These are phyloP conservation scores for Lepidotrigona ventralis DNA, from an alignment of 1,140 invertebrate species.

Conservation along the genomic window DNA sequence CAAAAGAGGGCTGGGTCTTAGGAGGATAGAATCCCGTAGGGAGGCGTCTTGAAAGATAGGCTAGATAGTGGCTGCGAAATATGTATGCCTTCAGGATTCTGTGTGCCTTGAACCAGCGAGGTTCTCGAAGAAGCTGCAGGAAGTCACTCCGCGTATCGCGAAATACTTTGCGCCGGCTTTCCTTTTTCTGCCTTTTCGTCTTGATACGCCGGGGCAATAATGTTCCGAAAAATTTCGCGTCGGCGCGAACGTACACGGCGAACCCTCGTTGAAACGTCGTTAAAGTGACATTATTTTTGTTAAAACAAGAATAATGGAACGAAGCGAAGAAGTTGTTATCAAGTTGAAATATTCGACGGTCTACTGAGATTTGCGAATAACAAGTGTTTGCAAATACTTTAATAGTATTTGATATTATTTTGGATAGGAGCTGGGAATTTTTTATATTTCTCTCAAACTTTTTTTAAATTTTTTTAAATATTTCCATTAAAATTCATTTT, in stretches of 20 bases:
- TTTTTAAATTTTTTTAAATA: not conserved
- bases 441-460: not conserved
- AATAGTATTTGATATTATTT: not conserved
- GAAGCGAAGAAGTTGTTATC: not conserved
- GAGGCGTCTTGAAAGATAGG: slow-evolving; percentile 68
- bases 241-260: not conserved
- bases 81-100: slow-evolving; percentile 69
- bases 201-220: slow-evolving; percentile 4
- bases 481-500: too few species aligned
- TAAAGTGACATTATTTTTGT: not conserved
- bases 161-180: slow-evolving; percentile 20
- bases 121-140: slow-evolving; percentile 51
- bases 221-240: not conserved
- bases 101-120: slow-evolving; percentile 43
- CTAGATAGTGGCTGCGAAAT: slow-evolving; percentile 69
- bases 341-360: not conserved
- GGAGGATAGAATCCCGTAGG: slow-evolving; percentile 65
- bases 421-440: not conserved
- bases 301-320: not conserved
- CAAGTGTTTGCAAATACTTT: not conserved
- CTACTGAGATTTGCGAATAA: not conserved
- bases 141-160: slow-evolving; percentile 57
- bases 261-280: not conserved
- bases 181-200: slow-evolving; percentile 29
- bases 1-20: slow-evolving; percentile 62